Percentiles rank a stretch among this genome's conserved stretches.
Evolutionary conservation across 2,113 vertebrate genomes (phyloP).

Genomic region (Hippolais icterina): DNA sequence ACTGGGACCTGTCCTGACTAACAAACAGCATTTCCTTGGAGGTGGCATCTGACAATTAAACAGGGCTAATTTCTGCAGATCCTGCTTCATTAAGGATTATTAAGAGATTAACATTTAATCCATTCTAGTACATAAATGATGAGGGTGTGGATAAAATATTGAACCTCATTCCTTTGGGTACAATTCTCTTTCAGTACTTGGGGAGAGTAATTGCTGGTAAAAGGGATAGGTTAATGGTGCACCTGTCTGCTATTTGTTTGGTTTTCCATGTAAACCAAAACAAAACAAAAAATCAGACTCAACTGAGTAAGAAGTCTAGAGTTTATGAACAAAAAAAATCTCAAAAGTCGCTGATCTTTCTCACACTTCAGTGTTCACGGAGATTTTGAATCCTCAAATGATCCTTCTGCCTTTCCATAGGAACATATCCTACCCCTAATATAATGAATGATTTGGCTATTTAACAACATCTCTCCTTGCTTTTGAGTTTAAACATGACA

Average conservation of each 20-base stretch:
- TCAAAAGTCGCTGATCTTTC: background rate
- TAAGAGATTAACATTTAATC: conserved; percentile 48
- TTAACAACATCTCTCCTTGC: background rate
- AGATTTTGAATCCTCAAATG: background rate
- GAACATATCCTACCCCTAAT: background rate
- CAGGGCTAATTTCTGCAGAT: background rate
- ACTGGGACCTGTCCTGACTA: conserved; percentile 4
- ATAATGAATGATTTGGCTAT: background rate
- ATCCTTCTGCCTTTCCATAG: background rate
- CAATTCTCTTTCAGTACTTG: background rate
- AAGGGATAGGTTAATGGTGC: background rate
- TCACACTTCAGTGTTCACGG: background rate
- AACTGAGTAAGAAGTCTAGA: background rate
- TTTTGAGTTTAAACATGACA: background rate
- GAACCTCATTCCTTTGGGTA: background rate
- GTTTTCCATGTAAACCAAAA: background rate
- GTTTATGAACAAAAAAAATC: background rate
- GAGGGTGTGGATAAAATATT: conserved; percentile 9
- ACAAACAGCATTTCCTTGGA: background rate
- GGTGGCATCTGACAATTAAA: background rate
- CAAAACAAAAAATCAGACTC: background rate
- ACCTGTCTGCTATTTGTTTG: background rate
- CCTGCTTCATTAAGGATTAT: conserved; percentile 36
- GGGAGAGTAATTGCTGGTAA: background rate
- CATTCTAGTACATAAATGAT: background rate